Percentiles rank a stretch among this genome's conserved stretches.
Evolutionary conservation across 2,797 vertebrate genomes (phyloP).

Genomic region (Varecia variegata): DNA sequence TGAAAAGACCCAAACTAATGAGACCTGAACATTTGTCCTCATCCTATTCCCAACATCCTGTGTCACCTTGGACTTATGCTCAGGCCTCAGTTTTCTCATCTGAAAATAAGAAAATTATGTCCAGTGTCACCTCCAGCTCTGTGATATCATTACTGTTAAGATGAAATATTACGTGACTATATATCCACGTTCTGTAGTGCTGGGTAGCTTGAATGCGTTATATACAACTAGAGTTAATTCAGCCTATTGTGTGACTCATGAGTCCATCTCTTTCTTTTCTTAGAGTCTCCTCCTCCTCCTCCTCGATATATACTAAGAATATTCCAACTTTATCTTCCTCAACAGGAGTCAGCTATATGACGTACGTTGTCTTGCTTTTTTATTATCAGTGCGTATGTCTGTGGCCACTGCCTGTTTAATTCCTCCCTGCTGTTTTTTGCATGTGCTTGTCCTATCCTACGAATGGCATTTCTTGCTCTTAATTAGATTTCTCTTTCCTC

Average conservation of each 20-base stretch:
- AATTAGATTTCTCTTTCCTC: neutral
- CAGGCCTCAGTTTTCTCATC: neutral
- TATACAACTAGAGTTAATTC: neutral
- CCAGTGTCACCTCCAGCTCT: neutral
- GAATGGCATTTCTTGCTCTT: neutral
- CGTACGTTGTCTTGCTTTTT: constrained; percentile 63
- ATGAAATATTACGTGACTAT: neutral
- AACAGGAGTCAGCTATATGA: constrained; percentile 50
- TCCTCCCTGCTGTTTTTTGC: neutral
- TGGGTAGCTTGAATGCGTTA: neutral
- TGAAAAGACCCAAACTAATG: neutral
- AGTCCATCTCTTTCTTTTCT: constrained; percentile 71
- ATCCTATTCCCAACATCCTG: neutral
- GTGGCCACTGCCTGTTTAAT: neutral
- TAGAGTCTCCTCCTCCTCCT: constrained; percentile 63
- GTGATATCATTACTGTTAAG: neutral
- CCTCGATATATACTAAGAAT: constrained; percentile 62
- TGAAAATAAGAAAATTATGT: neutral
- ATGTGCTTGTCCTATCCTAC: neutral
- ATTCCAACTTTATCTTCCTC: constrained; percentile 69
- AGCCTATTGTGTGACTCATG: constrained; percentile 54
- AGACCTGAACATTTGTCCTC: neutral
- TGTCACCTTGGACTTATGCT: neutral
- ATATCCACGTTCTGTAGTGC: neutral
- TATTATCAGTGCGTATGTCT: neutral